Evolutionary conservation across 2,888 invertebrate species (phyloP), one percentile per base, ranked within the genome.

Genomic region (Nemotelus nigrinus): DNA sequence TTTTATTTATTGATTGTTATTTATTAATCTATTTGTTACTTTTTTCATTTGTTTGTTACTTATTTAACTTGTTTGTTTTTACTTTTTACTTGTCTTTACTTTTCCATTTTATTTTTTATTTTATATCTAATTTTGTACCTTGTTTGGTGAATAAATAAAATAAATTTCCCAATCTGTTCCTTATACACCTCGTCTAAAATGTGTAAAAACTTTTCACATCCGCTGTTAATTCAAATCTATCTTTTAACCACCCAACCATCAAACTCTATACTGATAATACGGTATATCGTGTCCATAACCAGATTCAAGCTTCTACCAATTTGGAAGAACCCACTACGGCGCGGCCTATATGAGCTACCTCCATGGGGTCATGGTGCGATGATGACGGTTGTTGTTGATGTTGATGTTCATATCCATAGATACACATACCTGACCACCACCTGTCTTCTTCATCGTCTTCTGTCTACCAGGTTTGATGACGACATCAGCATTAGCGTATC

Each of bases 361-460:
- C 1, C 50, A 41, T 41, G 4, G 68, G 2, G 50, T 53, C 2
- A 53, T 6, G 50, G 68, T 50, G 68, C 7, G 45, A 41, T 67
- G 47, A 10, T 71, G 72, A 58, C 5, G 4, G 39, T 41, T 25
- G 39, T 50, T 50, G 55, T 71, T 44, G 7, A 7, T n/a, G 39
- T 41, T 25, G 39, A 68, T 50, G 55, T 71, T 44, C 41, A 71
- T 45, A 63, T 63, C 5, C 63, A 25, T 10, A 25, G 8, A 41
- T 63, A 63, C 43, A 25, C 63, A 63, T 41, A 71, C 71, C 71
- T 71, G 71, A 71, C 71, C 71, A 71, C n/a, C 71, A 71, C 71
- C 71, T 71, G 71, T 71, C 71, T 48, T 68, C 43, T 71, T 44
- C 57, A 10, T 43, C 25, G 65, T 50, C 6, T 50, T 25, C 25